phyloP scores from a whole-genome alignment of 2,113 vertebrate genomes.

The Oncorhynchus nerka region DNA sequence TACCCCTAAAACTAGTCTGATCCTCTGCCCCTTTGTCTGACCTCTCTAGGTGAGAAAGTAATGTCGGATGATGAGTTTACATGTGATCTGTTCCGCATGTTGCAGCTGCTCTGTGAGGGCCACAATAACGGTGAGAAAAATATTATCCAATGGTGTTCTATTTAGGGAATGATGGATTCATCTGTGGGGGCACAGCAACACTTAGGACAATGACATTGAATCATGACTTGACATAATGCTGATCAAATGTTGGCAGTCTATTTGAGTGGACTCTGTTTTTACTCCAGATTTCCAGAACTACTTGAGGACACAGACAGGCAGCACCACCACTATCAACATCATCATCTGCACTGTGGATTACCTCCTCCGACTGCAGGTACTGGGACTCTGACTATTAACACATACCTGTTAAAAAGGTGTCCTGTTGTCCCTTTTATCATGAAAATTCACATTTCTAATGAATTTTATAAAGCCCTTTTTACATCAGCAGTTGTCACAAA shows the following conservation, averaged over 20 bases:
- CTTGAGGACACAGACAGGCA: conserved; percentile 89
- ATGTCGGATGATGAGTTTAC: conserved; percentile 96
- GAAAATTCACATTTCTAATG: too few relatives aligned
- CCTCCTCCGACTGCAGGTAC: conserved; percentile 89
- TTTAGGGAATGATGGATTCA: not conserved
- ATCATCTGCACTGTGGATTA: conserved; percentile 97
- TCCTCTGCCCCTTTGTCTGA: not conserved
- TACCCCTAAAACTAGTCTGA: not conserved
- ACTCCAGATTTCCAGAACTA: conserved; percentile 92
- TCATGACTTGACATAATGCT: too few relatives aligned
- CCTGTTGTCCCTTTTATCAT: not conserved
- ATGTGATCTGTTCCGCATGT: conserved; percentile 90
- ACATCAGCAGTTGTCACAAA: too few relatives aligned
- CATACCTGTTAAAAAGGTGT: not conserved
- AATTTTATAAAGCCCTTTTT: too few relatives aligned
- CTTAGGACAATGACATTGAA: too few relatives aligned
- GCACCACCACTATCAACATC: conserved; percentile 93
- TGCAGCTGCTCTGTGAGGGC: conserved; percentile 92
- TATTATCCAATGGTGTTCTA: not conserved
- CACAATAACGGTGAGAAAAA: conserved; percentile 86
- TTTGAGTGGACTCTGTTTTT: conserved; percentile 5
- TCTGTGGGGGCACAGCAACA: too few relatives aligned
- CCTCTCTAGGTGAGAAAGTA: conserved; percentile 87
- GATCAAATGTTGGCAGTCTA: not conserved
- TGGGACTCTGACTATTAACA: not conserved